A percentile compares a stretch with the other conserved stretches of the same genome.
phyloP scores from a whole-genome alignment of 2,888 invertebrate species.

The Agrochola lota region DNA sequence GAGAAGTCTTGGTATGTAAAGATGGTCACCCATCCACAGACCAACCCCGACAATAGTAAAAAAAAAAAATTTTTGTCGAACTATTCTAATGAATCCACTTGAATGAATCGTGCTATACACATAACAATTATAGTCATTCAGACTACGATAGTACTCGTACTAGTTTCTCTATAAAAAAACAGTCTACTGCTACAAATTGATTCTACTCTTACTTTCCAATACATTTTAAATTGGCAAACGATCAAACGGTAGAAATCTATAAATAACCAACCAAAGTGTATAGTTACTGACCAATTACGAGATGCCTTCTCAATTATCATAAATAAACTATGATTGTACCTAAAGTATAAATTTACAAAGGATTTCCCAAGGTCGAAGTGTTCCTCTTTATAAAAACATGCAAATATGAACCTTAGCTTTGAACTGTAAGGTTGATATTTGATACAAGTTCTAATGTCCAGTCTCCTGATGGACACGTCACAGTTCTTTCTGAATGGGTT shows the following conservation, averaged over 20 bases:
- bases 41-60: no score
- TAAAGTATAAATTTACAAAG: conserved; percentile 53
- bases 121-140: conserved; percentile 1
- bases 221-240: conserved; percentile 8
- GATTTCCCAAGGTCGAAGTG: conserved; percentile 56
- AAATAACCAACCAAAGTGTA: conserved; percentile 38
- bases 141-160: not conserved
- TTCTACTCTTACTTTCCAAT: conserved; percentile 50
- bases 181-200: conserved; percentile 11
- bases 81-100: not conserved
- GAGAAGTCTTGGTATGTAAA: no score
- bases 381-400: not conserved
- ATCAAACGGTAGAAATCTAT: conserved; percentile 29
- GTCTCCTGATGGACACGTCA: conserved; percentile 59
- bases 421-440: conserved; percentile 15
- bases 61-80: no score
- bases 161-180: conserved; percentile 2
- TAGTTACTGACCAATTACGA: conserved; percentile 37
- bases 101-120: not conserved
- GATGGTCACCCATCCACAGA: no score
- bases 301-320: conserved; percentile 61
- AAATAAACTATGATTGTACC: conserved; percentile 65
- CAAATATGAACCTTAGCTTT: conserved; percentile 20
- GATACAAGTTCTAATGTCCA: conserved; percentile 13
- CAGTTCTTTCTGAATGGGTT: conserved; percentile 62